Base-by-base conservation (phyloP, 2,888 invertebrate species). In the Agonopterix alstromeriana region DNA sequence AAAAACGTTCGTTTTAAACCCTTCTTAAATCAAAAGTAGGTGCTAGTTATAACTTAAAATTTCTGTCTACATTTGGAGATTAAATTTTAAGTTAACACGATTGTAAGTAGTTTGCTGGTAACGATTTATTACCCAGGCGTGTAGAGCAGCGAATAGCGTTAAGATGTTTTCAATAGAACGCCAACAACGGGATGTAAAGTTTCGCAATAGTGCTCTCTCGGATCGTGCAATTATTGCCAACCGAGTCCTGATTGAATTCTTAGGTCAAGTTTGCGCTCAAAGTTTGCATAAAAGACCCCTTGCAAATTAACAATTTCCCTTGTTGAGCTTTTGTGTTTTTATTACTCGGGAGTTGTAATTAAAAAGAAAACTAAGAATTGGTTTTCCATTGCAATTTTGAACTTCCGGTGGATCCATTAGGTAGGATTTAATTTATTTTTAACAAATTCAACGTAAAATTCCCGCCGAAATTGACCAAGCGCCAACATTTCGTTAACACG, bases 231-330 rank as follows among this genome's bases (percentile, higher is more conserved):
- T 85, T 82, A 86, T 85, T 79, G 74, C 78, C 73, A 72, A 77
- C 77, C 73, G 65, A 82, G 70, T 78, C 73, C 73, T 83, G 83
- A 83, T 85, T 83, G 82, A 85, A 84, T 83, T 82, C 82, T 82
- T 79, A 77, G 80, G 77, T 82, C 73, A 82, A 82, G 77, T 84
- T 83, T 80, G 74, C 72, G 60, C 62, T 69, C 57, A 62, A 77
- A 82, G 71, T 82, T 85, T 82, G 75, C 75, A 81, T 80, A 73
- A 82, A 82, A 77, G 73, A 76, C 72, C 70, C 60, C 66, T 72
- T 66, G 69, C 63, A 77, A 81, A 82, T 80, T 71, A 79, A 75
- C 70, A 72, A 74, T 74, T 70, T 68, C 64, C 61, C 60, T 60
- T 63, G 61, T 65, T 61, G 61, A 54, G 52, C 56, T 63, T 69